phyloP scores from a whole-genome alignment of 2,113 vertebrate species.

The Coptodon rendalli region DNA sequence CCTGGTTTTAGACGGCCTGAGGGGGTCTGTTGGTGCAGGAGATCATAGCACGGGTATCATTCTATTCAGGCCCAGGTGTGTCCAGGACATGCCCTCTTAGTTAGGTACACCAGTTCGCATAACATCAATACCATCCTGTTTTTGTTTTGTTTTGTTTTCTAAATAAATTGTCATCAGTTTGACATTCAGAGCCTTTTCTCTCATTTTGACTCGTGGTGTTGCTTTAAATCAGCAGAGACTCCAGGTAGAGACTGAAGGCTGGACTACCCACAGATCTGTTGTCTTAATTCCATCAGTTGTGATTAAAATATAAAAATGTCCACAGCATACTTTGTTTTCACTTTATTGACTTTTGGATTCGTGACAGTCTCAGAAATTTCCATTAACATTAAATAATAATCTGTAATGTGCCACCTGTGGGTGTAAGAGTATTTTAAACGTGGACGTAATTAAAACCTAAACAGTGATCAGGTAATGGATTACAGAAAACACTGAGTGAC shows the following conservation, averaged over 20 bases:
- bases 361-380: not conserved
- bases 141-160: not conserved
- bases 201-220: not conserved
- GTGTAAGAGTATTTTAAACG: not conserved
- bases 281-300: not conserved
- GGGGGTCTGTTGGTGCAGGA: not conserved
- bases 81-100: not conserved
- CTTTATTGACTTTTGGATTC: not conserved
- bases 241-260: not conserved
- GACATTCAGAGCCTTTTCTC: not conserved
- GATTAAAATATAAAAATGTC: not conserved
- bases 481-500: not conserved
- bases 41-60: not conserved
- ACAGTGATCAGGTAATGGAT: not conserved
- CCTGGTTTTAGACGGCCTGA: not conserved
- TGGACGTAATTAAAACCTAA: not conserved
- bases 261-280: not conserved
- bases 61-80: not conserved
- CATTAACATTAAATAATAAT: not conserved
- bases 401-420: not conserved
- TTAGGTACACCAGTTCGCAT: not conserved
- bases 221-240: not conserved
- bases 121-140: not conserved
- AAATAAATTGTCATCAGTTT: not conserved
- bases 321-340: not conserved